Conservation (phyloP, 2,113 vertebrate species). For the Gallinago media region DNA sequence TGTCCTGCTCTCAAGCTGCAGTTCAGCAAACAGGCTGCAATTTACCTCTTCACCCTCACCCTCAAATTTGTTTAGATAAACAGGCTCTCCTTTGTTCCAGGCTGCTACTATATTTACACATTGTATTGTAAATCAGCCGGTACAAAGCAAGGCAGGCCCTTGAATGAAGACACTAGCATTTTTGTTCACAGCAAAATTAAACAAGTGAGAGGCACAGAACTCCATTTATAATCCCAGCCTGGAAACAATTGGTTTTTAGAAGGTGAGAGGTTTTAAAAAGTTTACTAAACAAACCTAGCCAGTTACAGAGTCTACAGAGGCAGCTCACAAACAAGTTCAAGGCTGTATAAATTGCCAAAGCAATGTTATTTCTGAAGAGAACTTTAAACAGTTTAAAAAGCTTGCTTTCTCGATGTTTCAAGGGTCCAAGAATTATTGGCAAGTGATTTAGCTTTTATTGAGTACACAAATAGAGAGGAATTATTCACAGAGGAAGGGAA, state of each 20-base stretch:
- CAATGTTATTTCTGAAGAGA: conserved; percentile 7
- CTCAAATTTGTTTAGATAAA: conserved; percentile 65
- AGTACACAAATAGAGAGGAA: conserved; percentile 18
- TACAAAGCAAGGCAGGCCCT: conserved; percentile 36
- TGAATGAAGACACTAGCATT: conserved; percentile 38
- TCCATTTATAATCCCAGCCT: conserved; percentile 13
- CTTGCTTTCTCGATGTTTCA: background rate
- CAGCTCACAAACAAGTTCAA: conserved; percentile 33
- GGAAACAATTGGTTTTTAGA: conserved; percentile 47
- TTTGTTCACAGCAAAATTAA: conserved; percentile 51
- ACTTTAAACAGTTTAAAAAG: conserved; percentile 8
- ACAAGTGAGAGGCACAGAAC: conserved; percentile 15
- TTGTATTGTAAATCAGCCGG: conserved; percentile 38
- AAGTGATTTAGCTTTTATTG: conserved; percentile 37
- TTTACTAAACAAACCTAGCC: conserved; percentile 51
- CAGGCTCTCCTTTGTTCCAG: conserved; percentile 51
- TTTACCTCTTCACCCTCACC: conserved; percentile 54
- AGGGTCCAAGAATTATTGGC: conserved; percentile 21
- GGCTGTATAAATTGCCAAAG: background rate
- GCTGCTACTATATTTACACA: conserved; percentile 44
- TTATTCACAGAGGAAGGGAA: conserved; percentile 47
- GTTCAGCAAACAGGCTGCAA: conserved; percentile 9
- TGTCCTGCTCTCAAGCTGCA: conserved; percentile 1
- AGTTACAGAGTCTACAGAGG: background rate
- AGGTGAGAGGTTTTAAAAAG: conserved; percentile 61